These are phyloP conservation scores for Cossypha heuglini DNA, from an alignment of 2,797 vertebrate genomes.

Conservation along the genomic window DNA sequence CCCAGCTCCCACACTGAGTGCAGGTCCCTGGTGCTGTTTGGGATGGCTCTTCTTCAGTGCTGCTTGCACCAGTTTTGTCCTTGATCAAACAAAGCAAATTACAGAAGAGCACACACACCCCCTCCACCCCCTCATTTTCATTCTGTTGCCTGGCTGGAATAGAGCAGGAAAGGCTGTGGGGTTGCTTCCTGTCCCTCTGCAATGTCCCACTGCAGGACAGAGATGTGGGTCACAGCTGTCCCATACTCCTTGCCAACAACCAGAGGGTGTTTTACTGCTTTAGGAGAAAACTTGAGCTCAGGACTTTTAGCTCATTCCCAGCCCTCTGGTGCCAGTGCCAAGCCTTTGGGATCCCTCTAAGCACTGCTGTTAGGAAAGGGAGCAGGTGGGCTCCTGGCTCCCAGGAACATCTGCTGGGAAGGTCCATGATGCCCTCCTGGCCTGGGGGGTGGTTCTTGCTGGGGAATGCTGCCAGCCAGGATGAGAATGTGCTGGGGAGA, in stretches of 20 bases:
- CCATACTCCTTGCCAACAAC: not conserved
- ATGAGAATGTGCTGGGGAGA: rapidly evolving
- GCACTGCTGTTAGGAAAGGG: not conserved
- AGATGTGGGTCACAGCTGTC: not conserved
- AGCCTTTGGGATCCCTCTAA: not conserved
- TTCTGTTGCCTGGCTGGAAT: not conserved
- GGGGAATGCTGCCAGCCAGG: not conserved
- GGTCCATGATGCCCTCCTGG: not conserved
- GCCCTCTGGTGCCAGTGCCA: not conserved
- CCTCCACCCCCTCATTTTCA: not conserved
- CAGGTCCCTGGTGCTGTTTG: not conserved
- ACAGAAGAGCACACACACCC: not conserved
- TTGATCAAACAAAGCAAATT: not conserved
- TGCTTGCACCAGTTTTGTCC: not conserved
- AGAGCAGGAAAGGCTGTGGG: not conserved
- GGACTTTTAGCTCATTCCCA: not conserved
- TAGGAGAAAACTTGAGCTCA: not conserved
- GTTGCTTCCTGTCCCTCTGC: not conserved
- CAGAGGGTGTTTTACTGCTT: not conserved
- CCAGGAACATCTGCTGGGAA: not conserved
- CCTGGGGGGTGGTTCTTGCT: not conserved
- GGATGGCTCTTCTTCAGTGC: not conserved
- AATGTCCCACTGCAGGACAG: rapidly evolving
- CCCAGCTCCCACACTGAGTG: not conserved
- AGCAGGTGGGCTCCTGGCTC: not conserved